A percentile compares a stretch with the other conserved stretches of the same genome.
phyloP scores from a whole-genome alignment of 2,888 invertebrate species.

The Phengaris alcon region DNA sequence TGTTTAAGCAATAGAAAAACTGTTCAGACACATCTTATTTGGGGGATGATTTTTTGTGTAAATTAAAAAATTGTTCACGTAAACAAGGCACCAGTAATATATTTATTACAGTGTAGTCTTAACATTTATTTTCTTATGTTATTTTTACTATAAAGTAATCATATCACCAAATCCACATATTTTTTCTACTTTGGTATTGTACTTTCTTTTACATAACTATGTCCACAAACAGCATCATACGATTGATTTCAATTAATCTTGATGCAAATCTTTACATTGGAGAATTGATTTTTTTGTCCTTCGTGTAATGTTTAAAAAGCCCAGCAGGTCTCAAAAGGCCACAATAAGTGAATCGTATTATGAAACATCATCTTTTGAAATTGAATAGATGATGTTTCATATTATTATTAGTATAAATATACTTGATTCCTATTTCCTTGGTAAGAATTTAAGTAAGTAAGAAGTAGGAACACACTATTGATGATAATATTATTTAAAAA shows the following conservation, averaged over 20 bases:
- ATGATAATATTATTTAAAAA: too few species aligned
- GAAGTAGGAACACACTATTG: too few species aligned
- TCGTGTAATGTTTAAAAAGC: neutral
- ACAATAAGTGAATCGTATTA: too few species aligned
- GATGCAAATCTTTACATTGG: neutral
- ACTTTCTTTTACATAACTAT: neutral
- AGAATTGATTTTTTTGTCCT: neutral
- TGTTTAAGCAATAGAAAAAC: too few species aligned
- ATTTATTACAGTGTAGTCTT: neutral
- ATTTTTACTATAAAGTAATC: neutral
- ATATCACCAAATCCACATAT: neutral
- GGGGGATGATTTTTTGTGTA: too few species aligned
- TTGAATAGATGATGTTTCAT: too few species aligned
- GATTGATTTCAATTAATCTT: neutral
- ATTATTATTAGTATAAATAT: too few species aligned
- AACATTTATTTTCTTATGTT: neutral
- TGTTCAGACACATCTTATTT: too few species aligned
- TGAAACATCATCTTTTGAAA: too few species aligned
- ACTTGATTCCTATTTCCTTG: too few species aligned
- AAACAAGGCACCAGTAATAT: neutral
- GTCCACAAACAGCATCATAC: neutral
- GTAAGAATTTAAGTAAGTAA: too few species aligned
- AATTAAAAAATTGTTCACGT: neutral
- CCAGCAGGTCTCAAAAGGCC: neutral
- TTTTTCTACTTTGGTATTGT: slow-evolving; percentile 16